A percentile compares a stretch with the other conserved stretches of the same genome.
Evolutionary conservation across 2,888 invertebrate species (phyloP).

Genomic region (Erynnis tages): DNA sequence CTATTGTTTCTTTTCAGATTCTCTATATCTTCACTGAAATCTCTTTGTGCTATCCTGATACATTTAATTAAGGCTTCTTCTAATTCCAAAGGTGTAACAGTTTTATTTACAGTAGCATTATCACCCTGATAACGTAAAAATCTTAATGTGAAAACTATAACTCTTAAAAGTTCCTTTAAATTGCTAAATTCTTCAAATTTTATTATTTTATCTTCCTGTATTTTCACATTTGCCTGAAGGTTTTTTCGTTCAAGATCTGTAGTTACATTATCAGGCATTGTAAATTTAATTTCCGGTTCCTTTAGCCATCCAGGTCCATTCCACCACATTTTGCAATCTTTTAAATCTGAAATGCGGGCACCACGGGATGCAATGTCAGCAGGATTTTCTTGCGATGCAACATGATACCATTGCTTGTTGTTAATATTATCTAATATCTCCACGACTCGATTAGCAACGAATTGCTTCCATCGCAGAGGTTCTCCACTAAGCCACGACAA

Average conservation of each 20-base stretch:
- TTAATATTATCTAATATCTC: slow-evolving; percentile 31
- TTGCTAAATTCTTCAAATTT: no score
- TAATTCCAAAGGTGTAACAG: not conserved
- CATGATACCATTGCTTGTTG: slow-evolving; percentile 10
- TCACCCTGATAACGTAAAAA: not conserved
- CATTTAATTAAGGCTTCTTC: not conserved
- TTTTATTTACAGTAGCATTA: not conserved
- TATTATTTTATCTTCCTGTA: not conserved
- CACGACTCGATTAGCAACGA: slow-evolving; percentile 32
- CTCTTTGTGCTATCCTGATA: slow-evolving; percentile 3
- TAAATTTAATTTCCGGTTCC: not conserved
- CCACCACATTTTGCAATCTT: slow-evolving; percentile 8
- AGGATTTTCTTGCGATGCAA: slow-evolving; percentile 9
- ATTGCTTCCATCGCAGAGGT: slow-evolving; percentile 34
- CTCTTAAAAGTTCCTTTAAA: not conserved
- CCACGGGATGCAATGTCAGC: slow-evolving; percentile 9
- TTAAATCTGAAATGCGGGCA: not conserved
- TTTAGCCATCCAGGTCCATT: slow-evolving; percentile 7
- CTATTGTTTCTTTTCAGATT: not conserved
- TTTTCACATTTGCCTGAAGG: not conserved
- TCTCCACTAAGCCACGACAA: slow-evolving; percentile 32
- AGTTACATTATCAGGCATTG: not conserved
- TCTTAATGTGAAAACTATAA: not conserved
- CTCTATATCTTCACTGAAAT: slow-evolving; percentile 17
- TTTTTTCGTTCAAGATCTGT: not conserved